Evolutionary conservation across 1,140 invertebrate genomes (phyloP).

Genomic region (Apocrypta bakeri): DNA sequence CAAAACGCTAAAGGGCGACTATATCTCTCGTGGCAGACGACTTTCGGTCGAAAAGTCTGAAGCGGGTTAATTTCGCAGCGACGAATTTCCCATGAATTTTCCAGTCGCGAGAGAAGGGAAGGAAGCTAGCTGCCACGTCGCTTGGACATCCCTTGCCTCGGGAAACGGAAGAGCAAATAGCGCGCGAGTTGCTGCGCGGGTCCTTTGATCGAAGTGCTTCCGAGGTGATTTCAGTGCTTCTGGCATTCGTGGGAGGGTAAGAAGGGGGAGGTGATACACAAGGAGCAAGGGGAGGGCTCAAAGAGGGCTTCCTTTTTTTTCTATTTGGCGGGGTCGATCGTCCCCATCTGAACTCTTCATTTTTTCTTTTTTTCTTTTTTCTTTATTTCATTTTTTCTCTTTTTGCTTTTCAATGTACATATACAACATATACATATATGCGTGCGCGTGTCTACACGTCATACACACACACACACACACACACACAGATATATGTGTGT

Average conservation of each 20-base stretch:
- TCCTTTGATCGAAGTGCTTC: conserved; percentile 63
- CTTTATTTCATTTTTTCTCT: neutral
- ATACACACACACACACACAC: too few relatives aligned
- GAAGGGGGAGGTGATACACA: conserved; percentile 64
- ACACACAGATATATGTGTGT: neutral
- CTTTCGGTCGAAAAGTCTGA: conserved; percentile 15
- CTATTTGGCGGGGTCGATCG: neutral
- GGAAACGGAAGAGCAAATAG: conserved; percentile 50
- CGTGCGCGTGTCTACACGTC: too few relatives aligned
- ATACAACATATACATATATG: neutral
- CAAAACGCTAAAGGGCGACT: neutral
- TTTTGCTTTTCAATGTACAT: conserved; percentile 12
- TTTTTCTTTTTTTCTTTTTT: conserved; percentile 9
- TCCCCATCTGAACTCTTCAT: conserved; percentile 16
- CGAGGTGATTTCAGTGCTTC: conserved; percentile 65
- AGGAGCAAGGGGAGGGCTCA: conserved; percentile 67
- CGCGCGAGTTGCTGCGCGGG: conserved; percentile 10
- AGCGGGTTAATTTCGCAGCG: conserved; percentile 38
- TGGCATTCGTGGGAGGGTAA: conserved; percentile 72
- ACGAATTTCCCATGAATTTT: conserved; percentile 31
- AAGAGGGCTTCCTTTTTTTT: conserved; percentile 54
- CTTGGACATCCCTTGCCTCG: conserved; percentile 40
- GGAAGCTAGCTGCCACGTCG: neutral
- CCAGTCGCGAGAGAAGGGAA: neutral
- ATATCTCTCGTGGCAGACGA: neutral